These are phyloP conservation scores for Andrena haemorrhoa DNA, from an alignment of 2,888 invertebrate genomes.

Conservation along the genomic window DNA sequence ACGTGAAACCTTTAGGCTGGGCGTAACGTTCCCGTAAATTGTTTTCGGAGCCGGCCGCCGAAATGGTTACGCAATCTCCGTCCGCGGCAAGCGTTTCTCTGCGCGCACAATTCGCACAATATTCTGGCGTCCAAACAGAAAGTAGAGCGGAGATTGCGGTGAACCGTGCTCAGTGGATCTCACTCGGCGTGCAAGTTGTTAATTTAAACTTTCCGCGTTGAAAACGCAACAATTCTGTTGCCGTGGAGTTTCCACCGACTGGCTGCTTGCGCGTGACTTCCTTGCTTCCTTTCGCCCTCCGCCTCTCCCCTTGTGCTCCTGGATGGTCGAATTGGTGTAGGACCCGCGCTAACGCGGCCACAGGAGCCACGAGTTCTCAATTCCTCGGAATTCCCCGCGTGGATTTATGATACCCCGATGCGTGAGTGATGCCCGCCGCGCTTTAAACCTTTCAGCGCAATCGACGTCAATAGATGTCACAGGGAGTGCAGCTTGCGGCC, in stretches of 20 bases:
- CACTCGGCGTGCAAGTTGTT: conserved; percentile 46
- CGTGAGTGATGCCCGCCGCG: neutral
- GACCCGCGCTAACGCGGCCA: neutral
- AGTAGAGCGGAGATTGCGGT: conserved; percentile 38
- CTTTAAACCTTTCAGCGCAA: conserved; percentile 1
- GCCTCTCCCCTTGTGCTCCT: neutral
- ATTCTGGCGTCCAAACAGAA: conserved; percentile 44
- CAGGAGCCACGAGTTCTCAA: conserved; percentile 9
- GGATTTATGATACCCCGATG: conserved; percentile 2
- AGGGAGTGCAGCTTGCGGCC: neutral
- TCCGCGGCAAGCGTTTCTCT: conserved; percentile 33
- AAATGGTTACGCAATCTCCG: conserved; percentile 18
- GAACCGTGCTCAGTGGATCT: conserved; percentile 36
- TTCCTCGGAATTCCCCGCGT: neutral
- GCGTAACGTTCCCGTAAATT: conserved; percentile 9
- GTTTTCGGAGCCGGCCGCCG: conserved; percentile 7
- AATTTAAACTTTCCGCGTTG: conserved; percentile 62
- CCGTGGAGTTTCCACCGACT: conserved; percentile 20
- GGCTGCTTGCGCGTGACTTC: conserved; percentile 48
- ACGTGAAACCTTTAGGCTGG: conserved; percentile 9
- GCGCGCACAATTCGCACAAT: conserved; percentile 47
- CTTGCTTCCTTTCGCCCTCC: conserved; percentile 24
- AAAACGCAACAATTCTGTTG: conserved; percentile 52
- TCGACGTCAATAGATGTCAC: conserved; percentile 1
- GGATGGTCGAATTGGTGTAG: neutral